Conservation (phyloP, 1,140 invertebrate species). For the Samia ricini region DNA sequence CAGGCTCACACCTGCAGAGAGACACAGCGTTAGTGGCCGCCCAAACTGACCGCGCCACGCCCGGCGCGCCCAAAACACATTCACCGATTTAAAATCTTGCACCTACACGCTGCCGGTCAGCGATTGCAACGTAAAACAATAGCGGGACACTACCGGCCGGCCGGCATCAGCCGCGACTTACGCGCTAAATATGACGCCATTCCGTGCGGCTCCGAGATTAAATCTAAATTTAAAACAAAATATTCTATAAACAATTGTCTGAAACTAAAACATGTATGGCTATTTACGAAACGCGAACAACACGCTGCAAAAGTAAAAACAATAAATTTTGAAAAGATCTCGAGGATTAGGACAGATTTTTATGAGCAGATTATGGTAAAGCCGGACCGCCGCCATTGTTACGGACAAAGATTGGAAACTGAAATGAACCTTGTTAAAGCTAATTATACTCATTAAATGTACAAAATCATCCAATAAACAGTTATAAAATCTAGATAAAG, state of each 20-base stretch:
- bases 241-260: constrained; percentile 52
- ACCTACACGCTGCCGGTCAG: constrained; percentile 30
- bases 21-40: constrained; percentile 77
- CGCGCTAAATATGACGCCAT: constrained; percentile 47
- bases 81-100: constrained; percentile 75
- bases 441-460: constrained; percentile 1
- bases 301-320: constrained; percentile 57
- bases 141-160: constrained; percentile 39
- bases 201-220: constrained; percentile 63
- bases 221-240: constrained; percentile 41
- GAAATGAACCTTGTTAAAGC: constrained; percentile 34
- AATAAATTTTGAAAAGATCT: constrained; percentile 68
- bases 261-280: constrained; percentile 60
- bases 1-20: constrained; percentile 79
- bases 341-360: constrained; percentile 63
- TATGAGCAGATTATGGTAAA: constrained; percentile 56
- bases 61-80: constrained; percentile 26
- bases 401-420: constrained; percentile 44
- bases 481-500: constrained; percentile 10
- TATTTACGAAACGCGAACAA: constrained; percentile 55
- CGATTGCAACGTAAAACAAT: neutral
- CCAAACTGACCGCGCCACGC: constrained; percentile 65
- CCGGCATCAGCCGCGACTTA: neutral
- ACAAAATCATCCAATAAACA: neutral
- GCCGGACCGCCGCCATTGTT: constrained; percentile 71